These are phyloP conservation scores for Lymantria monacha DNA, from an alignment of 2,888 invertebrate species.

Conservation along the genomic window DNA sequence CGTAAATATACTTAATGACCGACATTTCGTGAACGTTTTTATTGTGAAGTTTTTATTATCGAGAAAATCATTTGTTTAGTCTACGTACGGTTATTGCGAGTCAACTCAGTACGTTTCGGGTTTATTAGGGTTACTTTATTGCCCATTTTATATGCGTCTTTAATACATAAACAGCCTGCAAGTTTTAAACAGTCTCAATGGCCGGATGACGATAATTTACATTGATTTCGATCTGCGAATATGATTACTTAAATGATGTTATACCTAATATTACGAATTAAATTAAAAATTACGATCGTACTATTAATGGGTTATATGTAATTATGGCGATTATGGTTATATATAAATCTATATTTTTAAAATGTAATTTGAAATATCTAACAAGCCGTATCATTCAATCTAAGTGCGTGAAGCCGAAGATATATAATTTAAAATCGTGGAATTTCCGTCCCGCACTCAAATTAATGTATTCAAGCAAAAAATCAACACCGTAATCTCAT, in stretches of 20 bases:
- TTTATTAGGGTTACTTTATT: constrained; percentile 78
- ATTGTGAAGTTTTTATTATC: constrained; percentile 81
- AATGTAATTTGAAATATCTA: constrained; percentile 27
- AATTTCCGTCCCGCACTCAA: constrained; percentile 46
- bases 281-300: constrained; percentile 41
- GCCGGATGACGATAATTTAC: constrained; percentile 70
- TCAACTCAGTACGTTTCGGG: constrained; percentile 69
- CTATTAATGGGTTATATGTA: constrained; percentile 37
- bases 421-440: constrained; percentile 38
- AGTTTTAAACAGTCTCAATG: constrained; percentile 48
- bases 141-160: constrained; percentile 63
- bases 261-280: not conserved
- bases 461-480: constrained; percentile 54
- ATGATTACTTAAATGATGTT: constrained; percentile 59
- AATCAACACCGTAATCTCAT: constrained; percentile 60
- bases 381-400: constrained; percentile 25
- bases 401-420: constrained; percentile 26
- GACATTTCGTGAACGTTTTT: constrained; percentile 79
- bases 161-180: constrained; percentile 57
- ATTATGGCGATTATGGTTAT: not conserved
- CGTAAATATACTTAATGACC: constrained; percentile 80
- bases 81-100: constrained; percentile 77
- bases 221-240: constrained; percentile 69
- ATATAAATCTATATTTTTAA: not conserved
- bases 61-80: constrained; percentile 80